Evolutionary conservation across 2,113 vertebrate genomes (phyloP).

Genomic region (Nothobranchius kuhntae): DNA sequence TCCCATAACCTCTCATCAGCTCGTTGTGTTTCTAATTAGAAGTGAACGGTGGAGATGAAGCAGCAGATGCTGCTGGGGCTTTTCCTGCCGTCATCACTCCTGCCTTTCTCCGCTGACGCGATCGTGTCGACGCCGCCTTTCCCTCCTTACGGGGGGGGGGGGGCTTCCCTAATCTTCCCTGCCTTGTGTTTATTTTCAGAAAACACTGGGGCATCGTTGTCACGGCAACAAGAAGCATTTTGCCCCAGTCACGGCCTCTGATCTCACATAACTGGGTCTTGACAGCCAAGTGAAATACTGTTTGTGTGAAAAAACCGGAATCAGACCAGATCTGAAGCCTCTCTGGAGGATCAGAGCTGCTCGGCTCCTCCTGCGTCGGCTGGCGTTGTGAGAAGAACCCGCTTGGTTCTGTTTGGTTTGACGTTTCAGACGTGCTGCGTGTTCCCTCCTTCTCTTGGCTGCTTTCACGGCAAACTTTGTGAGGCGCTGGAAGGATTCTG

Average conservation of each 20-base stretch:
- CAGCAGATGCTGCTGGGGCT: conserved; percentile 6
- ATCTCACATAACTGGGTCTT: conserved; percentile 22
- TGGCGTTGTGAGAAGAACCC: conserved; percentile 28
- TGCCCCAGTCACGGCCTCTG: conserved; percentile 13
- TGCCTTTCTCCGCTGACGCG: not conserved
- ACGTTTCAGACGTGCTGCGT: conserved; percentile 32
- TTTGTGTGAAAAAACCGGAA: not conserved
- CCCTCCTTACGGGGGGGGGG: not conserved
- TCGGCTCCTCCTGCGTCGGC: not conserved
- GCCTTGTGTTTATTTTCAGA: conserved; percentile 48
- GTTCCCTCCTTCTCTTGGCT: not conserved
- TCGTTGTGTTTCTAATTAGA: not conserved
- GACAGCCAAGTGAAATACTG: conserved; percentile 1
- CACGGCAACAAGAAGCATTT: conserved; percentile 52
- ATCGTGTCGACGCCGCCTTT: not conserved
- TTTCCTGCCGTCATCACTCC: not conserved
- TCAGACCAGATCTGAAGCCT: not conserved
- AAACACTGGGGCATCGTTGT: conserved; percentile 38
- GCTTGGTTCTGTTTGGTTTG: conserved; percentile 30
- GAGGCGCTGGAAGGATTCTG: conserved; percentile 26
- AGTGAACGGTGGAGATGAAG: not conserved
- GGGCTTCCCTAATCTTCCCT: conserved; percentile 47
- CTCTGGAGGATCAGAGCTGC: conserved; percentile 13
- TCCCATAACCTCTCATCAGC: conserved; percentile 1
- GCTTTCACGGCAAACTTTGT: conserved; percentile 31